phyloP scores from a whole-genome alignment of 2,888 invertebrate genomes.

The Heliconius cydno region DNA sequence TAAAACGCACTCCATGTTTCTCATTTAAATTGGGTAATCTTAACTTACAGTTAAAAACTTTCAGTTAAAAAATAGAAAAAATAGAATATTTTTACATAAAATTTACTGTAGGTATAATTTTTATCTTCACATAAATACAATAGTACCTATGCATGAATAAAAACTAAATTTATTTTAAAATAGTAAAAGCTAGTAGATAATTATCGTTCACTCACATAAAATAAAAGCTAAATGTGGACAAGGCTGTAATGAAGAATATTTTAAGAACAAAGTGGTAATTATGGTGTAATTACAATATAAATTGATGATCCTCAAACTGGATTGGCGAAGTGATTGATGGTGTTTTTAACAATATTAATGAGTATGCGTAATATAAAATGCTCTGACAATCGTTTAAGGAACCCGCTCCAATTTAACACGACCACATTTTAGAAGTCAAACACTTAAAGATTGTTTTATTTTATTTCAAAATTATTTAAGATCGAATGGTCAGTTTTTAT shows the following conservation, averaged over 20 bases:
- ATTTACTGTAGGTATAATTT: too few relatives aligned
- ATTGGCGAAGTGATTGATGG: conserved; percentile 37
- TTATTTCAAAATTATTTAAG: not conserved
- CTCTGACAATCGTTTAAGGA: conserved; percentile 26
- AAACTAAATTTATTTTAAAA: not conserved
- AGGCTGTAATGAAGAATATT: conserved; percentile 5
- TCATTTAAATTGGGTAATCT: not conserved
- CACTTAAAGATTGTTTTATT: not conserved
- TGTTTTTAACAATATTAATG: conserved; percentile 39
- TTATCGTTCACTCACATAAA: not conserved
- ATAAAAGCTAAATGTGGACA: not conserved
- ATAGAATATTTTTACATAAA: too few relatives aligned
- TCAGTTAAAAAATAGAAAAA: not conserved
- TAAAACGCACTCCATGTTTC: not conserved
- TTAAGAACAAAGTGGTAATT: conserved; percentile 20
- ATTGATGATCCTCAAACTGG: conserved; percentile 33
- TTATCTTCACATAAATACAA: too few relatives aligned
- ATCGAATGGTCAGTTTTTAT: not conserved
- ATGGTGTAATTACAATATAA: conserved; percentile 30
- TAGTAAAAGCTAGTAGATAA: not conserved
- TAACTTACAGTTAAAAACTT: not conserved
- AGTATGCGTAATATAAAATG: conserved; percentile 30
- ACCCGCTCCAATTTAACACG: conserved; percentile 17
- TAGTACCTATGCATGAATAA: too few relatives aligned
- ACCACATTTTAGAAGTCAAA: conserved; percentile 4